Evolutionary conservation across 1,140 invertebrate species (phyloP), one percentile per base, ranked within the genome.

Genomic region (Cardiocondyla obscurior): DNA sequence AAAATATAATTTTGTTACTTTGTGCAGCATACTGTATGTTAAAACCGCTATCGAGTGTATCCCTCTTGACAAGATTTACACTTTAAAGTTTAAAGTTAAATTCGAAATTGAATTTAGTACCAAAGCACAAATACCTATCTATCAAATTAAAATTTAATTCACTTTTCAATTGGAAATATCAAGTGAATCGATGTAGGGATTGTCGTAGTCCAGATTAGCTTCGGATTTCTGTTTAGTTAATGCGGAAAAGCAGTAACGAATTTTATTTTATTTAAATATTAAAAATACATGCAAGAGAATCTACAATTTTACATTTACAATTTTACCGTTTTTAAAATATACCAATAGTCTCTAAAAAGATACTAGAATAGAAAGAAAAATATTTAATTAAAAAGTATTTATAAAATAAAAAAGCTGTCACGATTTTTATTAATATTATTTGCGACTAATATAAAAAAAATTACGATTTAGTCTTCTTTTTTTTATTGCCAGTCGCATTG

Each of bases 111-210:
- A 77, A 53, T 65, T 67, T 67, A 53, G 60, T 25, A 49, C 22
- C 33, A 33, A 39, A 65, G 65, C 44, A 60, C 14, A 46, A 67
- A 77, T 77, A 53, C n/a, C 46, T 77, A 77, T 77, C 74, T 67
- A 77, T 77, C 60, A 77, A 77, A 65, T 77, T 65, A 77, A 77
- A 65, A 77, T 77, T 77, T 77, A 51, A 77, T 28, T 53, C 46
- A 65, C 33, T 77, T 77, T 51, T 33, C 74, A 39, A 77, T 77
- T 53, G 49, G 12, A 77, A 65, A 53, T 65, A 77, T 55, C 74
- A 53, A 51, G 46, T 30, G 60, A 64, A 0, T 12, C 28, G 49
- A 51, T 36, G 2, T 28, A 77, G 30, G 28, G 6, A 77, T 77
- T 77, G 60, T 77, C 30, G 30, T 33, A 57, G 39, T 36, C 4